Evolutionary conservation across 1,140 invertebrate genomes (phyloP), one percentile per base, ranked within the genome.

Genomic region (Neodiprion virginianus): DNA sequence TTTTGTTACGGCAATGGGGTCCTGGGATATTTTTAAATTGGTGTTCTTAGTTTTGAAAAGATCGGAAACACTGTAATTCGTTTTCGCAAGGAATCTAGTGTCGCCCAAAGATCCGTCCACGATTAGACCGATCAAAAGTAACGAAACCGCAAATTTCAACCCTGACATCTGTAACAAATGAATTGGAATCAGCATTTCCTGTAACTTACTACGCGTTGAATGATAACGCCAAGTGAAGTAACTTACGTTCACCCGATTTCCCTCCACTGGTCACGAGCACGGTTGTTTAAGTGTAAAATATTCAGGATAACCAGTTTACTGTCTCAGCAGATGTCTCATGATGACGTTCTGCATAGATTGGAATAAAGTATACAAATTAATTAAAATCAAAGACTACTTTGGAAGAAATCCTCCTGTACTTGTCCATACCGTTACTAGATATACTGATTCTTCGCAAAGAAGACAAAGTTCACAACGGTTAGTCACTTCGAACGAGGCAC

Each of bases 131-230:
- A 69, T 69, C 67, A 69, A 23, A 14, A 61, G n/a, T 61, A 76
- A 61, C 48, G 28, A 77, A 9, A 80, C 14, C 49, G 77, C 76
- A 80, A 74, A 78, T 73, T 78, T 83, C 70, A 79, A 76, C 75
- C 79, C 78, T 81, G 78, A 80, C 81, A 85, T 88, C 86, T 88
- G 79, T 48, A 81, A 69, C 5, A 21, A 23, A 47, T 69, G 11
- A 14, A 17, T 7, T 17, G 0, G 3, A 14, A 61, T 61, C n/a
- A 61, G n/a, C 11, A 61, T 61, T 61, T 61, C n/a, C 11, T 61
- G 53, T 4, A 61, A 8, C 8, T 17, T 61, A 61, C 5, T 61
- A 61, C 11, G 11, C n/a, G n/a, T 8, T 14, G 11, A 61, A 61
- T 40, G 1, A 40, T 61, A 61, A 61, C 7, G 8, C 5, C 53